Evolutionary conservation across 1,140 invertebrate species (phyloP).

Genomic region (Varroa destructor): DNA sequence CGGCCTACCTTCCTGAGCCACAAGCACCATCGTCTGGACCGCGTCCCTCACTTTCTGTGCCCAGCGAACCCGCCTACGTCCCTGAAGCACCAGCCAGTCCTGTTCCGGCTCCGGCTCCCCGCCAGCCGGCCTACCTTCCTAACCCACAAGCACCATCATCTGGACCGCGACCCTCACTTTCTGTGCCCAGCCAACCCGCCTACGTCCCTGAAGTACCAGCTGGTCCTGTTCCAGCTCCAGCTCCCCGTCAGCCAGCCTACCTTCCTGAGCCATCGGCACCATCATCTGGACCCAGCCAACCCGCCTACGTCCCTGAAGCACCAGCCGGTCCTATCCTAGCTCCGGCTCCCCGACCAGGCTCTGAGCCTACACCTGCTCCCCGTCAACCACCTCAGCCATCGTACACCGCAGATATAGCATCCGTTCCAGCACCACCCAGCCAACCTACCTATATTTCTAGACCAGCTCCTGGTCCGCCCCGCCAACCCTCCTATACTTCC

Average conservation of each 20-base stretch:
- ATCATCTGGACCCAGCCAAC: neutral
- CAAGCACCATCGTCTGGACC: neutral
- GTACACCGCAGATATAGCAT: too few species aligned
- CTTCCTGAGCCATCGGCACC: too few species aligned
- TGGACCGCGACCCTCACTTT: neutral
- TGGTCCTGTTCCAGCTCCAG: neutral
- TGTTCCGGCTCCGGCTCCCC: neutral
- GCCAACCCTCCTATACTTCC: neutral
- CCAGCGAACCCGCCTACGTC: neutral
- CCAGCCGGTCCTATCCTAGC: neutral
- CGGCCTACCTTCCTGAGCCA: neutral
- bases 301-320: too few species aligned
- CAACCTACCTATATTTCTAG: neutral
- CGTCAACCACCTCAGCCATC: neutral
- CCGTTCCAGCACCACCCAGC: neutral
- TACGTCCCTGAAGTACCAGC: neutral
- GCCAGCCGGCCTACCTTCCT: neutral
- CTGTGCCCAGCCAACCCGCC: neutral
- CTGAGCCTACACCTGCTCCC: neutral
- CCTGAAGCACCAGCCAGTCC: too few species aligned
- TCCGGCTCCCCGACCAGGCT: neutral
- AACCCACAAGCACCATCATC: neutral
- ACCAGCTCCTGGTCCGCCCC: neutral
- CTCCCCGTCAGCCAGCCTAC: slow-evolving; percentile 3
- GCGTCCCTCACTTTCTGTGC: neutral